A percentile compares a stretch with the other conserved stretches of the same genome.
Conservation (phyloP, 1,140 invertebrate genomes). For the Nasonia giraulti region DNA sequence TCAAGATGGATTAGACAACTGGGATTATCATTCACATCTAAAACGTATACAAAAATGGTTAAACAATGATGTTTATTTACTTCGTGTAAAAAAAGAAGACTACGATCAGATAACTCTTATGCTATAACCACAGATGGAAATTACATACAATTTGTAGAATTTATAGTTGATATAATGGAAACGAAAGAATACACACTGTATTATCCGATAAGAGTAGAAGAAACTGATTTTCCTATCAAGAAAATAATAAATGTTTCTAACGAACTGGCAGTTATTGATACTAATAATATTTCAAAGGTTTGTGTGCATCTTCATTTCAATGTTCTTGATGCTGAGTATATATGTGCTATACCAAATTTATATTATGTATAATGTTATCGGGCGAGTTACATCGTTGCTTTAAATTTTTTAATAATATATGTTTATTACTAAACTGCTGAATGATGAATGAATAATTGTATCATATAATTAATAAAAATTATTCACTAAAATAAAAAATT, state of each 20-base stretch:
- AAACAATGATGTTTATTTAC: conserved; percentile 43
- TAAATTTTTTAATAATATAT: no score
- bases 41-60: conserved; percentile 41
- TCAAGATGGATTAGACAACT: conserved; percentile 2
- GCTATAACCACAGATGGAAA: neutral
- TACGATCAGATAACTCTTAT: conserved; percentile 49
- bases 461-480: no score
- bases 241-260: conserved; percentile 11
- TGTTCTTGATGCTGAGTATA: conserved; percentile 21
- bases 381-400: no score
- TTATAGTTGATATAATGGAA: neutral
- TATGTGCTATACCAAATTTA: conserved; percentile 28
- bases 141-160: no score
- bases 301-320: conserved; percentile 18
- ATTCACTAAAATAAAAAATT: no score
- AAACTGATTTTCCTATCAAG: neutral
- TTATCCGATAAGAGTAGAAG: neutral
- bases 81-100: conserved; percentile 32
- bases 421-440: no score
- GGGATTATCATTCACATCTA: conserved; percentile 4
- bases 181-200: conserved; percentile 24
- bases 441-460: no score
- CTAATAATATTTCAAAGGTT: conserved; percentile 23
- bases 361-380: conserved; percentile 18
- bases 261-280: conserved; percentile 1